These are phyloP conservation scores for Chrysina gloriosa DNA, from an alignment of 2,888 invertebrate genomes.

Conservation along the genomic window DNA sequence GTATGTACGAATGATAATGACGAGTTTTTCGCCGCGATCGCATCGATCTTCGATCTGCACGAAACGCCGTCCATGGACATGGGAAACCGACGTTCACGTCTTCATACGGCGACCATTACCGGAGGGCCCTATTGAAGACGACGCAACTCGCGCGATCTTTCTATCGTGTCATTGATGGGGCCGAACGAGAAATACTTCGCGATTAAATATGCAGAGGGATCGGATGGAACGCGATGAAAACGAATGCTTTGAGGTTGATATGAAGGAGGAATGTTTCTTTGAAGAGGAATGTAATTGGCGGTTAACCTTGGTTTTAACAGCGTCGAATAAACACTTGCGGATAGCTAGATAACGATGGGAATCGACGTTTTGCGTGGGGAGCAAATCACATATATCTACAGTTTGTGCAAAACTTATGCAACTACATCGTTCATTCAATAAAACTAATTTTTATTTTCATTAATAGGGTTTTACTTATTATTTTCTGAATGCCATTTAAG, in stretches of 20 bases:
- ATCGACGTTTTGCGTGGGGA: background rate
- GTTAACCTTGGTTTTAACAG: background rate
- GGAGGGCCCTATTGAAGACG: background rate
- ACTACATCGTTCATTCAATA: no score
- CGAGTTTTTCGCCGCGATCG: background rate
- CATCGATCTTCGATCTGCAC: conserved; percentile 47
- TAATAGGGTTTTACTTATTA: no score
- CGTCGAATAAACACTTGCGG: conserved; percentile 6
- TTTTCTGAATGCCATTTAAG: no score
- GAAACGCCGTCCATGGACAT: conserved; percentile 41
- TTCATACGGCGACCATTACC: background rate
- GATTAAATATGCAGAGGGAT: background rate
- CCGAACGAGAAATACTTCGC: background rate
- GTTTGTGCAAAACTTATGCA: no score
- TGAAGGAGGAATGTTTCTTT: background rate
- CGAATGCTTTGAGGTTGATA: background rate
- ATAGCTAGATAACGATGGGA: background rate
- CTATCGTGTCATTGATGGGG: conserved; percentile 3
- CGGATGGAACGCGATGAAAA: background rate
- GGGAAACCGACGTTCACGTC: conserved; percentile 15
- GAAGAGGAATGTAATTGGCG: background rate
- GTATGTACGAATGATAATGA: no score
- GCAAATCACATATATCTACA: background rate
- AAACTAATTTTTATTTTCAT: no score
- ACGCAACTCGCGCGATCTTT: background rate